These are phyloP conservation scores for Heliconius sara DNA, from an alignment of 2,888 invertebrate genomes.

Conservation along the genomic window DNA sequence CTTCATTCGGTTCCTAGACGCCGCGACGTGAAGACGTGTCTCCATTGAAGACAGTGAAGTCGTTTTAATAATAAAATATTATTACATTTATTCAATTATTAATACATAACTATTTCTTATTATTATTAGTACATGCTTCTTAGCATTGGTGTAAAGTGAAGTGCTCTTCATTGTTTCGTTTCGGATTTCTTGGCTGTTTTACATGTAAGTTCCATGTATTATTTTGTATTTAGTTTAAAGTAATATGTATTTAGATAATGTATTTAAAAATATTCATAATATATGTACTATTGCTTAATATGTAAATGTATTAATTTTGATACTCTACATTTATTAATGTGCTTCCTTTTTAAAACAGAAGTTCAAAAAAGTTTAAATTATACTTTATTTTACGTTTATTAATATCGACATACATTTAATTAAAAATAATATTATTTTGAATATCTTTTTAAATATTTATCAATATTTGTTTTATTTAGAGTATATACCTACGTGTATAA, in stretches of 20 bases:
- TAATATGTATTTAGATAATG: neutral
- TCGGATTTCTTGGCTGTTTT: conserved; percentile 27
- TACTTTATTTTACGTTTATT: neutral
- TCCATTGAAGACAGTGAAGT: neutral
- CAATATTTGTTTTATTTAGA: too few species aligned
- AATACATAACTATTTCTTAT: neutral
- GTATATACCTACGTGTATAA: too few species aligned
- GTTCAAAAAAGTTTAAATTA: too few species aligned
- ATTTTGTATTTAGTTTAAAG: neutral
- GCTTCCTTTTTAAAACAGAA: too few species aligned
- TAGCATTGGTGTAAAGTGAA: conserved; percentile 19
- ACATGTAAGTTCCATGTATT: conserved; percentile 2
- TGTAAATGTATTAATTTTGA: too few species aligned
- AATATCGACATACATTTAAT: neutral
- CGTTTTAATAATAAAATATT: neutral
- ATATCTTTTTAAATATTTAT: neutral
- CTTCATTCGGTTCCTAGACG: conserved; percentile 44
- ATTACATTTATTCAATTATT: neutral
- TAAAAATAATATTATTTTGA: neutral
- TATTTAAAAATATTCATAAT: neutral
- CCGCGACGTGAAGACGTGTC: conserved; percentile 6
- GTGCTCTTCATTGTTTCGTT: neutral
- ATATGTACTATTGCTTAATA: neutral
- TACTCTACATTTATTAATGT: too few species aligned
- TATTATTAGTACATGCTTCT: neutral